A percentile compares a stretch with the other conserved stretches of the same genome.
These are phyloP conservation scores for Piezodorus guildinii DNA, from an alignment of 1,140 invertebrate genomes.

Conservation along the genomic window DNA sequence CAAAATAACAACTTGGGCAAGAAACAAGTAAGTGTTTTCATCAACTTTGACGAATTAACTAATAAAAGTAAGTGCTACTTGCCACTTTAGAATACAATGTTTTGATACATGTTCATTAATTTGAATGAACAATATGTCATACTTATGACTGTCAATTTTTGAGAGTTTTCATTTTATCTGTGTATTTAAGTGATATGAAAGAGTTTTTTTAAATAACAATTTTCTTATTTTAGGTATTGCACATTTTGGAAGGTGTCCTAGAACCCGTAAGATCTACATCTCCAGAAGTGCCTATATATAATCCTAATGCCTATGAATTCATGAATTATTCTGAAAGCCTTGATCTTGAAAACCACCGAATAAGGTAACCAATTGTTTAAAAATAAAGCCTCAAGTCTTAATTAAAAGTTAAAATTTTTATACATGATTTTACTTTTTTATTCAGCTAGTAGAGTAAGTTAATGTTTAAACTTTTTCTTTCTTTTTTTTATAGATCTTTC, in stretches of 20 bases:
- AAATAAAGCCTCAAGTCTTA: not conserved
- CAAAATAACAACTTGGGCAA: slow-evolving; percentile 43
- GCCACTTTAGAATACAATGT: too few relatives aligned
- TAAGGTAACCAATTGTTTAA: slow-evolving; percentile 39
- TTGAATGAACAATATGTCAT: too few relatives aligned
- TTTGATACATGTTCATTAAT: too few relatives aligned
- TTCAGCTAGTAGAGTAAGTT: not conserved
- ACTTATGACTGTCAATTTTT: too few relatives aligned
- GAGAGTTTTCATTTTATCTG: too few relatives aligned
- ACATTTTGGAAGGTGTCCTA: slow-evolving; percentile 69
- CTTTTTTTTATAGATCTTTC: slow-evolving; percentile 47
- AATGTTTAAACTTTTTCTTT: not conserved
- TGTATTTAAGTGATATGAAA: too few relatives aligned
- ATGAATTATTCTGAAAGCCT: slow-evolving; percentile 61
- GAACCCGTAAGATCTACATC: slow-evolving; percentile 51
- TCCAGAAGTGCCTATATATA: slow-evolving; percentile 49
- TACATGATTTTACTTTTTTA: not conserved
- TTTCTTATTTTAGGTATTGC: slow-evolving; percentile 49
- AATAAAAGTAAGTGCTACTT: too few relatives aligned
- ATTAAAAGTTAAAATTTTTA: not conserved
- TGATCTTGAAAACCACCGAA: slow-evolving; percentile 47
- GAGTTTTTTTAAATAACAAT: too few relatives aligned
- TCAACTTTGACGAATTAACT: too few relatives aligned
- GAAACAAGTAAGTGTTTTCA: slow-evolving; percentile 47
- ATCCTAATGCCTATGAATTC: slow-evolving; percentile 66